Conservation (phyloP, 2,888 invertebrate species). For the Myopa testacea region DNA sequence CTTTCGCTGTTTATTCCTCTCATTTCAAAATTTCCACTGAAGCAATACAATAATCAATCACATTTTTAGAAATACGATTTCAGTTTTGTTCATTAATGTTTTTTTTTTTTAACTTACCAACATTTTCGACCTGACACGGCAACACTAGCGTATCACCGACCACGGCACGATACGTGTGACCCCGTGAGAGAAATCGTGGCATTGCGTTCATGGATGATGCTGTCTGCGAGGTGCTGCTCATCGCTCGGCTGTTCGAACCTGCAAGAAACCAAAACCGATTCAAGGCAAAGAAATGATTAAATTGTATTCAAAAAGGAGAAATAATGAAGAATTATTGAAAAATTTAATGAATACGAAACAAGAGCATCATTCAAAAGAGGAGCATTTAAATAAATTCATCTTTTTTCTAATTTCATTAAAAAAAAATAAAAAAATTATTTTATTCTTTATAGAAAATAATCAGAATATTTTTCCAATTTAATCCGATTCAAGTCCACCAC, state of each 20-base stretch:
- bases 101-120: conserved; percentile 72
- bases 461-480: too few relatives aligned
- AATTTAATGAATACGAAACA: neutral
- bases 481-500: too few relatives aligned
- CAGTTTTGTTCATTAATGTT: too few relatives aligned
- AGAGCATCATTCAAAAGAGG: neutral
- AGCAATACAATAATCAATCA: too few relatives aligned
- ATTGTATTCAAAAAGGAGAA: neutral
- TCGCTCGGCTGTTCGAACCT: conserved; percentile 62
- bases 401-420: too few relatives aligned
- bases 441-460: too few relatives aligned
- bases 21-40: too few relatives aligned
- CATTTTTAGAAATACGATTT: too few relatives aligned
- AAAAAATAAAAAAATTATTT: too few relatives aligned
- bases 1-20: too few relatives aligned
- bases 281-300: conserved; percentile 32
- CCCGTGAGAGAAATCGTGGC: conserved; percentile 79
- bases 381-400: neutral
- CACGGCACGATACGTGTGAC: conserved; percentile 82
- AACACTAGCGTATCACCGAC: conserved; percentile 82
- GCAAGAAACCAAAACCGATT: conserved; percentile 32
- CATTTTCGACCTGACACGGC: conserved; percentile 84
- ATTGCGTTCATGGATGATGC: conserved; percentile 54
- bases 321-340: neutral
- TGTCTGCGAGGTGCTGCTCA: conserved; percentile 58